Conservation (phyloP, 2,797 vertebrate genomes). For the Bovichtus variegatus region DNA sequence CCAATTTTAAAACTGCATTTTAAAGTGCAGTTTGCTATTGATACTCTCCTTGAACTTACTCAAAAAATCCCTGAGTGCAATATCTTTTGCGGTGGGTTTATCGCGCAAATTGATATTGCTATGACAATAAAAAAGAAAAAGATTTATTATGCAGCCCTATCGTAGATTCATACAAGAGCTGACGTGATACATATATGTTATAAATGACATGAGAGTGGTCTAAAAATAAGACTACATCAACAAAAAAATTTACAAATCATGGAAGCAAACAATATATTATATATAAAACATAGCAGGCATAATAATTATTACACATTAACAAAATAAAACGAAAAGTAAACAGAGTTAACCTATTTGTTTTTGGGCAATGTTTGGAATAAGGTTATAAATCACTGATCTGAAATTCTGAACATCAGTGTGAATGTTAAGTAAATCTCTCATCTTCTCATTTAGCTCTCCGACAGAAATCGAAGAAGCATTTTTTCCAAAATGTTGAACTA, state of each 20-base stretch:
- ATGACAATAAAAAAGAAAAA: too few species aligned
- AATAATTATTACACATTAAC: conserved; percentile 88
- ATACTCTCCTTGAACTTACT: too few species aligned
- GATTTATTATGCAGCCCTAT: too few species aligned
- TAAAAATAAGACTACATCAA: conserved; percentile 82
- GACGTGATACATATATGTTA: not conserved
- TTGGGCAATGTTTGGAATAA: conserved; percentile 70
- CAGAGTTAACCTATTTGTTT: conserved; percentile 80
- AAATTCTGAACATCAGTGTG: conserved; percentile 51
- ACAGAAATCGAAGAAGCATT: not conserved
- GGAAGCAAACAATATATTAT: conserved; percentile 82
- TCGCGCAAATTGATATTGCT: too few species aligned
- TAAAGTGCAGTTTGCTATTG: too few species aligned
- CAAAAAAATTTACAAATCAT: conserved; percentile 73
- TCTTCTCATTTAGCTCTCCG: not conserved
- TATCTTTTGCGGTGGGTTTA: too few species aligned
- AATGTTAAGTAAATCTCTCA: conserved; percentile 46
- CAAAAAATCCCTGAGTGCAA: too few species aligned
- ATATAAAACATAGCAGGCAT: conserved; percentile 84
- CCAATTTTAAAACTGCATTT: too few species aligned
- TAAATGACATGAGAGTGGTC: not conserved
- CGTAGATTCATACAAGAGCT: not conserved
- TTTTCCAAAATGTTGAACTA: not conserved
- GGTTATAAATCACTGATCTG: conserved; percentile 48
- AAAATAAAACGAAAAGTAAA: conserved; percentile 77